Percentiles rank a stretch among this genome's conserved stretches.
phyloP scores from a whole-genome alignment of 1,140 invertebrate genomes.

The Leguminivora glycinivorella region DNA sequence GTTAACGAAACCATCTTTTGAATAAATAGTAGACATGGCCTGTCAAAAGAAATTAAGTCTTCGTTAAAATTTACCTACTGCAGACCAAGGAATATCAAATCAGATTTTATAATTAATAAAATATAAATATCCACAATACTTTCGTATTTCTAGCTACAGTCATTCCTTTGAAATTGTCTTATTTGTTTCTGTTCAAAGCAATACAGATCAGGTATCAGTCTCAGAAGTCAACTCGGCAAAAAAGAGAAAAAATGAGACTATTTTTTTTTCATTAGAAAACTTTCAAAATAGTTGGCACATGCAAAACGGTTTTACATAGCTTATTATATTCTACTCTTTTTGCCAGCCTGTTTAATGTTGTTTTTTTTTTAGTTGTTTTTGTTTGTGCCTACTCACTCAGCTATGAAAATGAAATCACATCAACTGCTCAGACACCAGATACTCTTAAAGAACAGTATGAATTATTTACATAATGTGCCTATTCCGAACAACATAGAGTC shows the following conservation, averaged over 20 bases:
- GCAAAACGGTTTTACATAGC: too few species aligned
- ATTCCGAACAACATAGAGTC: conserved; percentile 54
- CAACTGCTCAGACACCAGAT: background rate
- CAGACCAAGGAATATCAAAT: background rate
- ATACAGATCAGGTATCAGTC: too few species aligned
- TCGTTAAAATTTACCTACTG: conserved; percentile 41
- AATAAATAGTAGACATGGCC: conserved; percentile 72
- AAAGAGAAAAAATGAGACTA: too few species aligned
- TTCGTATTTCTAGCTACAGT: background rate
- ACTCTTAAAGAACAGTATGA: conserved; percentile 11
- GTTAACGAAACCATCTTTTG: conserved; percentile 75
- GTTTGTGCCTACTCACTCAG: background rate
- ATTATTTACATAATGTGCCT: conserved; percentile 66
- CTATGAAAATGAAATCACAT: background rate
- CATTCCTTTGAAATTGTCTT: too few species aligned
- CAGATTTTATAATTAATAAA: conserved; percentile 23
- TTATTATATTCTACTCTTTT: too few species aligned
- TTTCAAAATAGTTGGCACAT: too few species aligned
- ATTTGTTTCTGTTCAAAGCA: too few species aligned
- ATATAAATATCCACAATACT: background rate
- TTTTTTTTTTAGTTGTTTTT: too few species aligned
- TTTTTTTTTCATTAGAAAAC: too few species aligned
- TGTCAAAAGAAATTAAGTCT: conserved; percentile 71
- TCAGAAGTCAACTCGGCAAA: too few species aligned
- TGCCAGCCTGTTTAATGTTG: too few species aligned